A percentile compares a stretch with the other conserved stretches of the same genome.
Conservation (phyloP, 2,113 vertebrate species). For the Eleginops maclovinus region DNA sequence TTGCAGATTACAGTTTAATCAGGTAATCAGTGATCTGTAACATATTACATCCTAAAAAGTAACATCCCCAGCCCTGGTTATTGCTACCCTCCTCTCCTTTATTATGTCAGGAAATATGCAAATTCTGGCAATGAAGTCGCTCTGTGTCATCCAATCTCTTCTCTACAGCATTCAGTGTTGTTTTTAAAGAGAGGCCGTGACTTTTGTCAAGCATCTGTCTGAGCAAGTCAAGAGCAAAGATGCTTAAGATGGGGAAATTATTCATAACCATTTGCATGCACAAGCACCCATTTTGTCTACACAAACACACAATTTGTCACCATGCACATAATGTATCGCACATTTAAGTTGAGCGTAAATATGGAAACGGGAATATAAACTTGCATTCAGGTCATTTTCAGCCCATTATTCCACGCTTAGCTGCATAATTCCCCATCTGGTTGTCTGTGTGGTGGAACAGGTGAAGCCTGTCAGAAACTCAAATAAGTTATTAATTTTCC, state of each 20-base stretch:
- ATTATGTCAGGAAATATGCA: conserved; percentile 63
- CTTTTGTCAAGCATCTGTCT: conserved; percentile 57
- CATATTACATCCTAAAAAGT: conserved; percentile 70
- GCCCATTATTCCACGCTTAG: neutral
- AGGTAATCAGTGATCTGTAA: conserved; percentile 75
- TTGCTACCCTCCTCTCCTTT: conserved; percentile 36
- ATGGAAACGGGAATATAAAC: neutral
- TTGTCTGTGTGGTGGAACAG: conserved; percentile 35
- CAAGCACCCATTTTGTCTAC: conserved; percentile 7
- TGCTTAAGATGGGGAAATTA: conserved; percentile 61
- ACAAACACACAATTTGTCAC: neutral
- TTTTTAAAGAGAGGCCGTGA: conserved; percentile 46
- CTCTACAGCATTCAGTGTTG: conserved; percentile 36
- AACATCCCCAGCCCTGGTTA: conserved; percentile 41
- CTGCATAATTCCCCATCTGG: conserved; percentile 52
- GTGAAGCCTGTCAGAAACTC: conserved; percentile 56
- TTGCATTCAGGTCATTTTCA: conserved; percentile 22
- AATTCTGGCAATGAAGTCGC: conserved; percentile 66
- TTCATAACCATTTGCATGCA: conserved; percentile 41
- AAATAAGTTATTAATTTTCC: conserved; percentile 68
- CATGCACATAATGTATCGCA: neutral
- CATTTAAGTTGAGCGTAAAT: neutral
- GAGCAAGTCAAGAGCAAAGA: conserved; percentile 50
- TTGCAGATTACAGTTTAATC: conserved; percentile 76
- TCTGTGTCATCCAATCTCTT: conserved; percentile 54